Evolutionary conservation across 2,797 vertebrate species (phyloP).

Genomic region (Poeciliopsis presidionis): DNA sequence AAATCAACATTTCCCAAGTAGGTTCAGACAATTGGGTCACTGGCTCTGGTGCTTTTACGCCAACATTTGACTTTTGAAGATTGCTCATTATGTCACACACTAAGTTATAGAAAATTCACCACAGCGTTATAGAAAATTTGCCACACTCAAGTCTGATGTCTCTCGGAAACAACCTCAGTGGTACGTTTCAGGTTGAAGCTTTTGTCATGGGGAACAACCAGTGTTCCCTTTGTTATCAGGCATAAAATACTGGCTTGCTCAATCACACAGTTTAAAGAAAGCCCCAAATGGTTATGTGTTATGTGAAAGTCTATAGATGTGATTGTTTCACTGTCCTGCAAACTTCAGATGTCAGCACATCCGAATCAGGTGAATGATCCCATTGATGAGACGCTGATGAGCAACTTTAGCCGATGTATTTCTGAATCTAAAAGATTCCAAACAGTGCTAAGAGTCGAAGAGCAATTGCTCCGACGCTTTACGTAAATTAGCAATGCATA

Average conservation of each 20-base stretch:
- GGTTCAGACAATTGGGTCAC: neutral
- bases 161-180: neutral
- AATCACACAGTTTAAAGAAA: neutral
- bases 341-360: neutral
- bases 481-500: neutral
- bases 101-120: neutral
- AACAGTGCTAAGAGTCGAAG: neutral
- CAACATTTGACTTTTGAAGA: neutral
- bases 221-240: neutral
- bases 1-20: neutral
- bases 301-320: neutral
- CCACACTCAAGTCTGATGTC: neutral
- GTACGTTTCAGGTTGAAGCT: neutral
- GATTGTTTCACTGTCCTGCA: neutral
- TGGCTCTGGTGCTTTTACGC: neutral
- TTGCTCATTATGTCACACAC: neutral
- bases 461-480: neutral
- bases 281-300: neutral
- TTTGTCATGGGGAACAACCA: neutral
- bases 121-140: neutral
- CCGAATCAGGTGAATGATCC: neutral
- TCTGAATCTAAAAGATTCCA: neutral
- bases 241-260: neutral
- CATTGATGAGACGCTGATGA: neutral
- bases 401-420: neutral